Conservation (phyloP, 2,888 invertebrate species). For the Rhagonycha fulva region DNA sequence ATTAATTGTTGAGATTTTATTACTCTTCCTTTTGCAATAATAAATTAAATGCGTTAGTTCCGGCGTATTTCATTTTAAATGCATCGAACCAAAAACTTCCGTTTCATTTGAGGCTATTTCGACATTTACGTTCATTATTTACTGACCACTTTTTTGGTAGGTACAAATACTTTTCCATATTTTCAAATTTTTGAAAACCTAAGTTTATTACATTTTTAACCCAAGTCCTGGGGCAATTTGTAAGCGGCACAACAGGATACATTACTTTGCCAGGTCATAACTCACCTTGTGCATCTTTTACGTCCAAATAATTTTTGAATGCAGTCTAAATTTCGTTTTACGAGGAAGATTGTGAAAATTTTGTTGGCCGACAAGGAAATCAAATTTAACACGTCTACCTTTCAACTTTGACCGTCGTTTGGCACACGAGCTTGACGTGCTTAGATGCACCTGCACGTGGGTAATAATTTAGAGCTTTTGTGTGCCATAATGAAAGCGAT, state of each 20-base stretch:
- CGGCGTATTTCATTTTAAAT: not conserved
- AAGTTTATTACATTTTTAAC: slow-evolving; percentile 10
- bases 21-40: not conserved
- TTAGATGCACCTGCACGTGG: not conserved
- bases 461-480: not conserved
- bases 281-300: slow-evolving; percentile 7
- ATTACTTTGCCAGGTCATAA: slow-evolving; percentile 13
- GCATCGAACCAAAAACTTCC: not conserved
- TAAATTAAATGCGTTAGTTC: not conserved
- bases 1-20: not conserved
- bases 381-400: slow-evolving; percentile 19
- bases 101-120: not conserved
- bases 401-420: slow-evolving; percentile 10
- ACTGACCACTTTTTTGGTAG: not conserved
- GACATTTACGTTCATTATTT: not conserved
- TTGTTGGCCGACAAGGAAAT: slow-evolving; percentile 5
- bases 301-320: slow-evolving; percentile 6
- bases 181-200: not conserved
- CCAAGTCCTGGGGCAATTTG: slow-evolving; percentile 17
- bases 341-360: not conserved
- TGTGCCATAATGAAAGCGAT: not conserved
- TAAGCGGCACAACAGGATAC: slow-evolving; percentile 18
- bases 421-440: not conserved
- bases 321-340: not conserved
- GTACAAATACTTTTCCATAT: not conserved